Conservation (phyloP, 2,888 invertebrate species). For the Pteria penguin region DNA sequence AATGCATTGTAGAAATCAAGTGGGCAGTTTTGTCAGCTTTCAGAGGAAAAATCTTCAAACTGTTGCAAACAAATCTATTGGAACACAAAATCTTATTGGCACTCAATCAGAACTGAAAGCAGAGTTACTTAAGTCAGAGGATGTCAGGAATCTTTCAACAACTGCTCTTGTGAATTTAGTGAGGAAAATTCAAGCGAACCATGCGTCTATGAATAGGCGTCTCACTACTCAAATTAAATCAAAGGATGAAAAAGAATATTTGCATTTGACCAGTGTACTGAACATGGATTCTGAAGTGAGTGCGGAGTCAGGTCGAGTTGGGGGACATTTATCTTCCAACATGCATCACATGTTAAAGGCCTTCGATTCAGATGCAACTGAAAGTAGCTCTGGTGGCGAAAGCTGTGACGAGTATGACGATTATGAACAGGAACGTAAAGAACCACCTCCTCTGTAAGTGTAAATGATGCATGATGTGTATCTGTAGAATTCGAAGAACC, state of each 20-base stretch:
- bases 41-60: constrained; percentile 82
- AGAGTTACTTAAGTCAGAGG: constrained; percentile 77
- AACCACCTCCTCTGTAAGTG: constrained; percentile 54
- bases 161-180: constrained; percentile 84
- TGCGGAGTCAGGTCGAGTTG: constrained; percentile 83
- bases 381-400: constrained; percentile 95
- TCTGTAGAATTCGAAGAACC: not conserved
- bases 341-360: constrained; percentile 87
- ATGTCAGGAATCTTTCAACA: constrained; percentile 80
- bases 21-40: constrained; percentile 88
- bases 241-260: constrained; percentile 38
- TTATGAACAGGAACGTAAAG: constrained; percentile 33
- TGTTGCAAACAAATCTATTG: constrained; percentile 63
- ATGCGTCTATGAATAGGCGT: constrained; percentile 14
- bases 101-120: constrained; percentile 63
- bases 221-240: constrained; percentile 30
- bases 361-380: constrained; percentile 95
- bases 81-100: constrained; percentile 33
- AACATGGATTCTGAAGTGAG: constrained; percentile 71
- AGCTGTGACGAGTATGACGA: constrained; percentile 90
- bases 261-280: constrained; percentile 56
- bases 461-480: not conserved
- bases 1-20: constrained; percentile 89
- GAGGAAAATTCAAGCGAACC: constrained; percentile 81
- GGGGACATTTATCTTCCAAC: constrained; percentile 88